Evolutionary conservation across 2,888 invertebrate species (phyloP).

Genomic region (Lissonota sp.): DNA sequence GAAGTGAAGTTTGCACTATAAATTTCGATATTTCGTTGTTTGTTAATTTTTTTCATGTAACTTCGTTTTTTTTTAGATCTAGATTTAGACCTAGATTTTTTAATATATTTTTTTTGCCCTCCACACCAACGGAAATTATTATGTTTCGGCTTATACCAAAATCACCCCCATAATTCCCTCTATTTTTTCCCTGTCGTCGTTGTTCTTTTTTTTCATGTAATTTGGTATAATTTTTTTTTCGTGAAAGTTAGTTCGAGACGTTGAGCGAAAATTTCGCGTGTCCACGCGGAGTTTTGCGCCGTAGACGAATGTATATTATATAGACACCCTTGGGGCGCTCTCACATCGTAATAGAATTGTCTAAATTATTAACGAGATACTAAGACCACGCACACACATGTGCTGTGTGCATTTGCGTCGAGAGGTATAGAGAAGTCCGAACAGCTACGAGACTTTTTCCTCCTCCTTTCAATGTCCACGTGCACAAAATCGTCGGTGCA

Average conservation of each 20-base stretch:
- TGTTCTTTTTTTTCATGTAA: not conserved
- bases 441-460: slow-evolving; percentile 20
- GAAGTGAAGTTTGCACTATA: too few species aligned
- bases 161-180: too few species aligned
- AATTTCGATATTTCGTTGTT: too few species aligned
- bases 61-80: too few species aligned
- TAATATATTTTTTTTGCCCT: too few species aligned
- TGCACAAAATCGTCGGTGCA: slow-evolving; percentile 20
- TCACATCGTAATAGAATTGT: slow-evolving; percentile 76
- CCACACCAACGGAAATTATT: too few species aligned
- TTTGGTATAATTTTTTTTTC: too few species aligned
- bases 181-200: not conserved
- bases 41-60: too few species aligned
- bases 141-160: too few species aligned
- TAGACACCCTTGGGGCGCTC: slow-evolving; percentile 23
- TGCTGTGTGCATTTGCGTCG: slow-evolving; percentile 47
- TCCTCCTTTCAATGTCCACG: slow-evolving; percentile 12
- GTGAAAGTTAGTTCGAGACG: too few species aligned
- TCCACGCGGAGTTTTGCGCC: slow-evolving; percentile 6
- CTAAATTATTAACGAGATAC: slow-evolving; percentile 76
- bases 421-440: slow-evolving; percentile 16
- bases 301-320: slow-evolving; percentile 48
- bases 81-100: too few species aligned
- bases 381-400: slow-evolving; percentile 45
- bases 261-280: not conserved